A percentile compares a stretch with the other conserved stretches of the same genome.
Conservation (phyloP, 2,797 vertebrate genomes). For the Oryzias sinensis region DNA sequence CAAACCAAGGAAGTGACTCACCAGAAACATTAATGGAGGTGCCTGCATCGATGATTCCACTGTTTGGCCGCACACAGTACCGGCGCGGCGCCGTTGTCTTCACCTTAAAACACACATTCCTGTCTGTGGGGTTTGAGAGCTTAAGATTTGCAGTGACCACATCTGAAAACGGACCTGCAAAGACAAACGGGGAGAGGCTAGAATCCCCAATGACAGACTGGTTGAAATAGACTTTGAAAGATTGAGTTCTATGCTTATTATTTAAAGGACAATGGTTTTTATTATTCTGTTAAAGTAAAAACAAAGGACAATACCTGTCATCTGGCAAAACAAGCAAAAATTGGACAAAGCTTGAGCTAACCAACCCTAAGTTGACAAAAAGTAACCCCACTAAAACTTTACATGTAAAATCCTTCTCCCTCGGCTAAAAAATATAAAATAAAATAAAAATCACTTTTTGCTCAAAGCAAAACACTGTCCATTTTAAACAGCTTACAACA, state of each 20-base stretch:
- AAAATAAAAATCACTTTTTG: conserved; percentile 7
- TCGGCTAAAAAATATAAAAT: background rate
- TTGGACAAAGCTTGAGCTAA: no score
- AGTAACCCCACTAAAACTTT: no score
- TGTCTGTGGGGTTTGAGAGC: conserved; percentile 95
- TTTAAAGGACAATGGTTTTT: no score
- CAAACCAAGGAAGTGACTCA: conserved; percentile 50
- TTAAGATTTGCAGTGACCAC: conserved; percentile 97
- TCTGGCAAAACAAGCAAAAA: no score
- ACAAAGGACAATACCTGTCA: no score
- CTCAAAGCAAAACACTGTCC: conserved; percentile 34
- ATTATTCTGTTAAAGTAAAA: no score
- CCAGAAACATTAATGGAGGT: conserved; percentile 97
- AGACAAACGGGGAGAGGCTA: background rate
- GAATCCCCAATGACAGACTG: no score
- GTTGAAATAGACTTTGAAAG: no score
- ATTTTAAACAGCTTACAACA: conserved; percentile 5
- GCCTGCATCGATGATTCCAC: conserved; percentile 94
- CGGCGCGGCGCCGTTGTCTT: conserved; percentile 98
- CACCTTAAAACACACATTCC: conserved; percentile 97
- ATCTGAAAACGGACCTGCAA: conserved; percentile 96
- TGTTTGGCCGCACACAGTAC: conserved; percentile 98
- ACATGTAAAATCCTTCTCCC: no score
- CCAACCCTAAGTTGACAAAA: no score
- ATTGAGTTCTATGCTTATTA: no score